Percentiles rank a stretch among this genome's conserved stretches.
These are phyloP conservation scores for Haliclystus octoradiatus DNA, from an alignment of 30 jellyfish, hydroid and myxozoan genomes.

Conservation along the genomic window DNA sequence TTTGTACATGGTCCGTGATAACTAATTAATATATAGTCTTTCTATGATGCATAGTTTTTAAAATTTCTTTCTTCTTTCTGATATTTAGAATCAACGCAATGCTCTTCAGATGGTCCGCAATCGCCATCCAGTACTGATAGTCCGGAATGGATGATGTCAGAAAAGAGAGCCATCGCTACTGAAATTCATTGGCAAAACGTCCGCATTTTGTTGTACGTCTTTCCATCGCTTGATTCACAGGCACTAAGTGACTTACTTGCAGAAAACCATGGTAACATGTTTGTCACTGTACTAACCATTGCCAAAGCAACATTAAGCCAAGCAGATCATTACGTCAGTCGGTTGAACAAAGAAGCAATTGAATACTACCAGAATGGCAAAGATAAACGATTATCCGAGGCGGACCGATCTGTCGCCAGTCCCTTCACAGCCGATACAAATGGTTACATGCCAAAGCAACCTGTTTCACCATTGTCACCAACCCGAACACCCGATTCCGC, in stretches of 20 bases:
- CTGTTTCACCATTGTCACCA: not conserved
- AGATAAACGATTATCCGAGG: no score
- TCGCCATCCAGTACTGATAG: constrained; percentile 6
- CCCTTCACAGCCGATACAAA: not conserved
- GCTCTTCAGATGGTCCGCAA: no score
- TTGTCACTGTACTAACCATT: constrained; percentile 31
- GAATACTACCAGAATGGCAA: no score
- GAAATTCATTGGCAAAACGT: constrained; percentile 18
- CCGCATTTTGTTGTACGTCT: constrained; percentile 25
- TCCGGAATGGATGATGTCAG: constrained; percentile 13
- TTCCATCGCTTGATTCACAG: constrained; percentile 26
- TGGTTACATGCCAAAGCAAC: not conserved
- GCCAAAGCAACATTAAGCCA: constrained; percentile 20
- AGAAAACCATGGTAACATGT: constrained; percentile 29
- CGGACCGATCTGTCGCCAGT: no score
- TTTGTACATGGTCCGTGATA: no score
- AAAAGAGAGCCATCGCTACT: constrained; percentile 3
- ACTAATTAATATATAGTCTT: no score
- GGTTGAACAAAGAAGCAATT: no score
- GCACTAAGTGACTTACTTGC: constrained; percentile 24
- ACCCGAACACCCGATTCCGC: no score
- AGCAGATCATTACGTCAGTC: no score
- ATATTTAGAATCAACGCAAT: no score
- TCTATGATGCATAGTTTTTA: no score
- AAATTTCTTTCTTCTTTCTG: no score